A percentile compares a stretch with the other conserved stretches of the same genome.
Conservation (phyloP, 2,113 vertebrate genomes). For the Gymnobelideus leadbeateri region DNA sequence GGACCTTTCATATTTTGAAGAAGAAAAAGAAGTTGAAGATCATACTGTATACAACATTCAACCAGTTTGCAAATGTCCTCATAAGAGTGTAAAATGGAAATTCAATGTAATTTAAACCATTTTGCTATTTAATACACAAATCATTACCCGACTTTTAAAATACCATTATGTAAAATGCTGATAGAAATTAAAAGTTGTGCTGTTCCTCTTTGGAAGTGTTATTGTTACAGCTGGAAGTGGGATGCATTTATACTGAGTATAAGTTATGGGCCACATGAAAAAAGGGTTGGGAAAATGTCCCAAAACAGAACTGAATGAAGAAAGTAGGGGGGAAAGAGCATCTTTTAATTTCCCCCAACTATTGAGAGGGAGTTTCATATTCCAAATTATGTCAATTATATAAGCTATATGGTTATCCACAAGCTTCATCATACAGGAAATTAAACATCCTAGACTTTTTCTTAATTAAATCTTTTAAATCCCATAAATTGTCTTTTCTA, state of each 20-base stretch:
- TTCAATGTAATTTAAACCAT: not conserved
- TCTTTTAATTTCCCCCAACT: not conserved
- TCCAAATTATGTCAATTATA: not conserved
- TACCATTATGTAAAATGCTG: not conserved
- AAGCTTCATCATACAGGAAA: not conserved
- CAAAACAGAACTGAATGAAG: not conserved
- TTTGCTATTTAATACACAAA: not conserved
- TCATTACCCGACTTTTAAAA: not conserved
- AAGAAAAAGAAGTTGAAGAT: not conserved
- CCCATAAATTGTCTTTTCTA: not conserved
- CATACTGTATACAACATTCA: not conserved
- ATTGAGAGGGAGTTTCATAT: not conserved
- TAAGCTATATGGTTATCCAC: not conserved
- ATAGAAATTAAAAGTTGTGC: conserved; percentile 3
- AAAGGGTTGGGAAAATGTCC: too few species aligned
- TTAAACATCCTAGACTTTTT: not conserved
- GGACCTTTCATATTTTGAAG: not conserved
- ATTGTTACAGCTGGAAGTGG: not conserved
- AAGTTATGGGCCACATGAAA: too few species aligned
- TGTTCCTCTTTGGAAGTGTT: not conserved
- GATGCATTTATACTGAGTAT: not conserved
- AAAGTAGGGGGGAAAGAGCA: not conserved
- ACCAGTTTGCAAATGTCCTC: not conserved
- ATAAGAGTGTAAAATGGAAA: not conserved
- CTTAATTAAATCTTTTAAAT: not conserved